Percentiles rank a stretch among this genome's conserved stretches.
Conservation (phyloP, 2,113 vertebrate species). For the Pipra filicauda region DNA sequence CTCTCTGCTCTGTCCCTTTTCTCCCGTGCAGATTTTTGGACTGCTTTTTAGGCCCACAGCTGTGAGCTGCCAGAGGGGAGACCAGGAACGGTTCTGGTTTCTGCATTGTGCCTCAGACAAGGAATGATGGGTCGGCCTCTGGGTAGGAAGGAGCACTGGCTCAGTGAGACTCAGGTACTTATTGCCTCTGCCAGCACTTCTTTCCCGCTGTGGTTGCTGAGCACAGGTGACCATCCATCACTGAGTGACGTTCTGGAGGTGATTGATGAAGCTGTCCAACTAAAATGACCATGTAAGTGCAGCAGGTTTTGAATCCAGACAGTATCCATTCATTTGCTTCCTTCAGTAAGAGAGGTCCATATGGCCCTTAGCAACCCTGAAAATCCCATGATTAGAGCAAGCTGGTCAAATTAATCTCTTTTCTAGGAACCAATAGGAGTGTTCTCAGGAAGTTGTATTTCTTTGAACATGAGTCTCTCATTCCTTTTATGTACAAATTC, state of each 20-base stretch:
- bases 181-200: not conserved
- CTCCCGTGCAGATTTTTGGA: not conserved
- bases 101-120: not conserved
- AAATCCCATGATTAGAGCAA: not conserved
- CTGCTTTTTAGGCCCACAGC: not conserved
- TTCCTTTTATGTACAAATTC: not conserved
- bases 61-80: not conserved
- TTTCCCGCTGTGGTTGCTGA: not conserved
- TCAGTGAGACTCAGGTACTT: not conserved
- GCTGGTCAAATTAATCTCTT: not conserved
- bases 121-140: accelerated
- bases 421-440: not conserved
- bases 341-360: not conserved
- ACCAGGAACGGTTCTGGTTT: not conserved
- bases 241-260: not conserved
- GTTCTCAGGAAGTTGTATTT: not conserved
- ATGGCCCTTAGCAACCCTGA: not conserved
- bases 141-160: not conserved
- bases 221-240: not conserved
- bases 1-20: not conserved
- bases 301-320: not conserved
- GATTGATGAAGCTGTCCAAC: not conserved
- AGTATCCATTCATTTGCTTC: not conserved
- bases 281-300: not conserved
- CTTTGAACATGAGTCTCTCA: not conserved